phyloP scores from a whole-genome alignment of 2,797 vertebrate genomes.

The Iguana delicatissima region DNA sequence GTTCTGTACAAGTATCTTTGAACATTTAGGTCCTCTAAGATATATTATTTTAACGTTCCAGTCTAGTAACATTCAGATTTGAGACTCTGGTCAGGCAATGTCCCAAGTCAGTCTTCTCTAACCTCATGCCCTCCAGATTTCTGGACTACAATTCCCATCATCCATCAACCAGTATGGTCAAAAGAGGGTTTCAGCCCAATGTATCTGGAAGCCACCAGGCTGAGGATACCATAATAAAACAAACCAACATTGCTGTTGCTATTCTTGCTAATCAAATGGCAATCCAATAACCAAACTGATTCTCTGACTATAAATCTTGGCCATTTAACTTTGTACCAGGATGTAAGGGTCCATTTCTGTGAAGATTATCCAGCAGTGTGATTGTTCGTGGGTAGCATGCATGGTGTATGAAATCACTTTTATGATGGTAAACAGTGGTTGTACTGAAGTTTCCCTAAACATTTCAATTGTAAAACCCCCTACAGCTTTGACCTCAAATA shows the following conservation, averaged over 20 bases:
- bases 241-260: background rate
- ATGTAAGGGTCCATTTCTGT: background rate
- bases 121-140: background rate
- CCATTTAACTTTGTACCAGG: background rate
- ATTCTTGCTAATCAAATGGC: background rate
- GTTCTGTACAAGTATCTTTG: background rate
- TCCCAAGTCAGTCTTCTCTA: background rate
- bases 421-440: background rate
- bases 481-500: constrained; percentile 1
- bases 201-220: background rate
- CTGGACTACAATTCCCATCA: background rate
- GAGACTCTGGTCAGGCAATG: background rate
- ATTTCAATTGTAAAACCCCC: background rate
- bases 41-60: background rate
- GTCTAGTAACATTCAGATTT: background rate
- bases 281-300: background rate
- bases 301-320: background rate
- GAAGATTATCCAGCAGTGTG: background rate
- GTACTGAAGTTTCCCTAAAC: background rate
- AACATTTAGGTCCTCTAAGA: background rate
- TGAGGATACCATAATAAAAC: background rate
- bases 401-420: background rate
- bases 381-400: background rate
- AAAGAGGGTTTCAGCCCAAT: background rate
- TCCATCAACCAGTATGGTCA: no score